phyloP scores from a whole-genome alignment of 2,888 invertebrate genomes.

The Enchytraeus crypticus region DNA sequence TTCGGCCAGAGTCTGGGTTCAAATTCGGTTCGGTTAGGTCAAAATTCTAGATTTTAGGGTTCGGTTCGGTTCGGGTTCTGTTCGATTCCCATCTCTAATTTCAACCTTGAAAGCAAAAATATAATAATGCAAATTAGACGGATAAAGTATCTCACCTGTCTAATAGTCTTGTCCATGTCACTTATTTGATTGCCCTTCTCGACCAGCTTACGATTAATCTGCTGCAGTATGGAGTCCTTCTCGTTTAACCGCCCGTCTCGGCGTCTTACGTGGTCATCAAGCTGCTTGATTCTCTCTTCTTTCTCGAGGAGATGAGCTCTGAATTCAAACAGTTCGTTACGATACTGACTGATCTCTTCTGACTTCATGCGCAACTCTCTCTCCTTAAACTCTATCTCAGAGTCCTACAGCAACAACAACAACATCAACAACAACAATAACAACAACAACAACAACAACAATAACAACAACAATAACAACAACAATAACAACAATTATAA shows the following conservation, averaged over 20 bases:
- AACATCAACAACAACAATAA: too few relatives aligned
- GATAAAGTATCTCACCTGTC: slow-evolving; percentile 23
- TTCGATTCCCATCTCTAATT: too few relatives aligned
- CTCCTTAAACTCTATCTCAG: slow-evolving; percentile 11
- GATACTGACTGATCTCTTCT: slow-evolving; percentile 26
- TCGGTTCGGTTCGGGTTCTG: too few relatives aligned
- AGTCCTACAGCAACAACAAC: neutral
- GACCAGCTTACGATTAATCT: slow-evolving; percentile 32
- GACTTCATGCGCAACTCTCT: slow-evolving; percentile 31
- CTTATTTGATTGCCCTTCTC: slow-evolving; percentile 33
- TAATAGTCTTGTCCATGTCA: slow-evolving; percentile 35
- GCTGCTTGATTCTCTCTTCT: slow-evolving; percentile 34
- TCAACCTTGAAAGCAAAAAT: too few relatives aligned
- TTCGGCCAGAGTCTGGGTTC: too few relatives aligned
- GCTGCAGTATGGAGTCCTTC: slow-evolving; percentile 38
- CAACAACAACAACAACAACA: too few relatives aligned
- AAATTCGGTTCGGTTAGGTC: too few relatives aligned
- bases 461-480: too few relatives aligned
- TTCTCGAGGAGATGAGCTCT: slow-evolving; percentile 28
- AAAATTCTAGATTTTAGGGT: too few relatives aligned
- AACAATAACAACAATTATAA: too few relatives aligned
- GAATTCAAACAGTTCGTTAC: slow-evolving; percentile 4
- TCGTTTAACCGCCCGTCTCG: slow-evolving; percentile 41
- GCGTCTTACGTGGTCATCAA: slow-evolving; percentile 33
- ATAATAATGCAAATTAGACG: too few relatives aligned